Conservation (phyloP, 2,113 vertebrate species). For the Poicephalus meyeri region DNA sequence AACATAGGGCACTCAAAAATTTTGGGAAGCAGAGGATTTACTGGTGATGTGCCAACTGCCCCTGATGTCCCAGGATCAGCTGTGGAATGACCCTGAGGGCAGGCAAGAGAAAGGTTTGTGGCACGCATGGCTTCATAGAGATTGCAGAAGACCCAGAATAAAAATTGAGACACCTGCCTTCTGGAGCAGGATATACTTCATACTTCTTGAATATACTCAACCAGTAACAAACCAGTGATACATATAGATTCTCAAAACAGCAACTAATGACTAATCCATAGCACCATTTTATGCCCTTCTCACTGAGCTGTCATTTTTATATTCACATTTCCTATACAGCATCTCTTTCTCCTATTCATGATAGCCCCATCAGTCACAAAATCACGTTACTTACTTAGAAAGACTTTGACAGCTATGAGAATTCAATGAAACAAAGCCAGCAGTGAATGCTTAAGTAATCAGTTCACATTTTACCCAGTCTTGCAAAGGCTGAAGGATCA, state of each 20-base stretch:
- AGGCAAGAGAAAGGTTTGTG: not conserved
- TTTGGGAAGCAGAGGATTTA: not conserved
- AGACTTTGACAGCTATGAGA: conserved; percentile 4
- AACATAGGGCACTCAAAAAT: not conserved
- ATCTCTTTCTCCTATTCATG: not conserved
- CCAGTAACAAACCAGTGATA: not conserved
- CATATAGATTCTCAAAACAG: not conserved
- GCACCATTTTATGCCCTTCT: not conserved
- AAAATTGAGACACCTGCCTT: not conserved
- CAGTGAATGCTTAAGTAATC: not conserved
- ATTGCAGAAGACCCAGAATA: not conserved
- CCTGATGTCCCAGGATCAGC: not conserved
- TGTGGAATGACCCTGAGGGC: not conserved
- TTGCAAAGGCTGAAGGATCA: not conserved
- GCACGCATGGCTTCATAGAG: not conserved
- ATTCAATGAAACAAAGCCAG: conserved; percentile 4
- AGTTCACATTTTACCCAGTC: not conserved
- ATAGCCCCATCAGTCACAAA: conserved; percentile 7
- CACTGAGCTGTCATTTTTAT: not conserved
- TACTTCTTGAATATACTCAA: not conserved
- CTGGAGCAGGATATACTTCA: not conserved
- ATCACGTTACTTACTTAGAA: not conserved
- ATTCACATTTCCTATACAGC: not conserved
- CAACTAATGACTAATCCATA: not conserved
- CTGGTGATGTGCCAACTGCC: not conserved